Evolutionary conservation across 2,888 invertebrate species (phyloP).

Genomic region (Stenotaenia linearis): DNA sequence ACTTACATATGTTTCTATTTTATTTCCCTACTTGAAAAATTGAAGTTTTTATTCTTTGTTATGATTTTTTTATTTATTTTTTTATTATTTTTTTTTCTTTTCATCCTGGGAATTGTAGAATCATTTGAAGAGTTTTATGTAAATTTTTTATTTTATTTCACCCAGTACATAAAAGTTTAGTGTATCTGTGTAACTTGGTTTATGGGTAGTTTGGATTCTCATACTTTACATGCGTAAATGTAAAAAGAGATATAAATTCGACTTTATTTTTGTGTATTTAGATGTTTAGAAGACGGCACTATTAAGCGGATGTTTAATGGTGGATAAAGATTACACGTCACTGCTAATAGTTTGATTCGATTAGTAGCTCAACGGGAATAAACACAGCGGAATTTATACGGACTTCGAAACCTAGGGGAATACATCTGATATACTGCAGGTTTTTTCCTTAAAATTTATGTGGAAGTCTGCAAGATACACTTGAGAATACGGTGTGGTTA

Average conservation of each 20-base stretch:
- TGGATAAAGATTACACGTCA: not conserved
- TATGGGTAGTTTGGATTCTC: not conserved
- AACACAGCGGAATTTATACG: not conserved
- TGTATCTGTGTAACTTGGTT: not conserved
- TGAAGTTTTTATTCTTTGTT: not conserved
- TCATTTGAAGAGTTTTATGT: not conserved
- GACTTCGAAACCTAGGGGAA: not conserved
- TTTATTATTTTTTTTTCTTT: not conserved
- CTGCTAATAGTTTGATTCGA: not conserved
- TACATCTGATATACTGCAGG: not conserved
- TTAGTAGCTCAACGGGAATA: not conserved
- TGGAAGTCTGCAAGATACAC: not conserved
- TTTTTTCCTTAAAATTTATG: not conserved
- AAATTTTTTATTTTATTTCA: not conserved
- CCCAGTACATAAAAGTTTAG: not conserved
- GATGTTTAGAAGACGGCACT: not conserved
- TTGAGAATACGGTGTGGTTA: conserved; percentile 3
- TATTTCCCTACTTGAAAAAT: not conserved
- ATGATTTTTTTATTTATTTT: not conserved
- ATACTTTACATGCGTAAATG: not conserved
- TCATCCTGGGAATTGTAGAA: not conserved
- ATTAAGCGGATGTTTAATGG: not conserved
- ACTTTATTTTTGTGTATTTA: not conserved
- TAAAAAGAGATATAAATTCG: not conserved
- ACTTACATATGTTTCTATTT: not conserved